Percentiles rank a stretch among this genome's conserved stretches.
phyloP scores from a whole-genome alignment of 1,140 invertebrate genomes.

The Neotoxoptera formosana region DNA sequence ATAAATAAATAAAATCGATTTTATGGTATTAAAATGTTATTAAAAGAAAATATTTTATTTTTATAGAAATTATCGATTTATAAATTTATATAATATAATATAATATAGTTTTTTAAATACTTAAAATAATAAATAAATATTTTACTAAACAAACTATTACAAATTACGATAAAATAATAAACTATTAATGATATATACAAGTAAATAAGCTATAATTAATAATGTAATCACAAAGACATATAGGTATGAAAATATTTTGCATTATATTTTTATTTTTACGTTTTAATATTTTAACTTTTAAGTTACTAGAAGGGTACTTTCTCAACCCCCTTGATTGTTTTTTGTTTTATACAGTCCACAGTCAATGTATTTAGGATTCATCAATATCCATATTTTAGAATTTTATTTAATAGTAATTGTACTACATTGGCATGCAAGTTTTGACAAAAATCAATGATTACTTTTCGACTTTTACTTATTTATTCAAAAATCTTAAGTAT shows the following conservation, averaged over 20 bases:
- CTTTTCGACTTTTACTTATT: background rate
- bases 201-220: background rate
- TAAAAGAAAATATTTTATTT: background rate
- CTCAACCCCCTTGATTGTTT: background rate
- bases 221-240: background rate
- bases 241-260: background rate
- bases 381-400: background rate
- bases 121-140: background rate
- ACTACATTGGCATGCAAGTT: background rate
- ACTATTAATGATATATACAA: background rate
- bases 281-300: background rate
- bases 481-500: background rate
- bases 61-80: background rate
- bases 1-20: background rate
- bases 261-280: background rate
- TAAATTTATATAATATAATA: background rate
- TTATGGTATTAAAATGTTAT: background rate
- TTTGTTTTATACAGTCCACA: background rate
- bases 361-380: background rate
- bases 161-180: background rate
- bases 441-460: background rate
- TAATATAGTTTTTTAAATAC: background rate
- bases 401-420: background rate
- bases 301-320: background rate
- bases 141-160: background rate